phyloP scores from a whole-genome alignment of 1,140 invertebrate genomes.

The Callitettix versicolor region DNA sequence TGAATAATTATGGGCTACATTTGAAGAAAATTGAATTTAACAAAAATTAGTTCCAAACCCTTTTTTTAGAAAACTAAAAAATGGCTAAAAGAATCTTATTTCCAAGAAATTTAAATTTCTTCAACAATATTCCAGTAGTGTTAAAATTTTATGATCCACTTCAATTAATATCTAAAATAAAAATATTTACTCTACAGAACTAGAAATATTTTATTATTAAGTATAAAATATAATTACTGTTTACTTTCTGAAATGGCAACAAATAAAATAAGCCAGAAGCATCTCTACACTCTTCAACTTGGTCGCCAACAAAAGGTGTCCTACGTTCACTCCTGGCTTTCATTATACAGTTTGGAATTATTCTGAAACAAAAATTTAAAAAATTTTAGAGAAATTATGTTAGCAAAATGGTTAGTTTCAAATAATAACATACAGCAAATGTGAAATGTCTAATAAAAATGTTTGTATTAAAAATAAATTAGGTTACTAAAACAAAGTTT shows the following conservation, averaged over 20 bases:
- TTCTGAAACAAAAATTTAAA: constrained; percentile 35
- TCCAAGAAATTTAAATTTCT: too few species aligned
- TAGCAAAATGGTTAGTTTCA: not conserved
- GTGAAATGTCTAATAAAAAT: not conserved
- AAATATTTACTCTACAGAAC: too few species aligned
- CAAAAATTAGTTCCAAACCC: too few species aligned
- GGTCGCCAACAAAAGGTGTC: constrained; percentile 85
- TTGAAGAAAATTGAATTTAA: too few species aligned
- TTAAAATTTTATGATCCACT: too few species aligned
- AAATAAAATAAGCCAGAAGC: constrained; percentile 90
- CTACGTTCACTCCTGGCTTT: constrained; percentile 94
- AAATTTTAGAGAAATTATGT: not conserved
- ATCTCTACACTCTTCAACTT: constrained; percentile 92
- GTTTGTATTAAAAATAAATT: not conserved
- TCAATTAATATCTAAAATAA: too few species aligned
- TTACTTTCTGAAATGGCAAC: constrained; percentile 81
- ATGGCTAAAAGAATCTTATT: too few species aligned
- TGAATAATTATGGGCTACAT: too few species aligned
- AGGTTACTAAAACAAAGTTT: not conserved
- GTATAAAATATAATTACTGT: too few species aligned
- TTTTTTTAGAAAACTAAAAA: too few species aligned
- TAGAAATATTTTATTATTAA: too few species aligned
- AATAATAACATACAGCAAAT: not conserved
- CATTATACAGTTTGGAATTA: constrained; percentile 93
- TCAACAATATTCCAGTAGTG: too few species aligned